These are phyloP conservation scores for Takifugu ocellatus DNA, from an alignment of 2,797 vertebrate species.

Conservation along the genomic window DNA sequence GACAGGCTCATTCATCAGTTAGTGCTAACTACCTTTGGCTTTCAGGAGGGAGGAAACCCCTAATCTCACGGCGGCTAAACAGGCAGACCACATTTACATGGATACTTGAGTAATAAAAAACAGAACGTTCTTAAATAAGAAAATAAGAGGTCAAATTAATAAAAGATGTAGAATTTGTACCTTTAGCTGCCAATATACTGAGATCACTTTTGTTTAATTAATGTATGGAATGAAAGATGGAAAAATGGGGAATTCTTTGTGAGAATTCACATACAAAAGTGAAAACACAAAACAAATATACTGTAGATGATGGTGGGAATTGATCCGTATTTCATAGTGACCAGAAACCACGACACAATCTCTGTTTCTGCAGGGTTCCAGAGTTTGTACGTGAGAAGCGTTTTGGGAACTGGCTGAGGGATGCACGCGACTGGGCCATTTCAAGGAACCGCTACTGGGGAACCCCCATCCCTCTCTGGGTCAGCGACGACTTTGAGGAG, in stretches of 20 bases:
- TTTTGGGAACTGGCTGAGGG: conserved; percentile 97
- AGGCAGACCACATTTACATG: no score
- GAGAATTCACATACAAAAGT: background rate
- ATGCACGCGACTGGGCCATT: conserved; percentile 93
- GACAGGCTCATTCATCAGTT: no score
- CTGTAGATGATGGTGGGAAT: background rate
- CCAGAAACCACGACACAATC: background rate
- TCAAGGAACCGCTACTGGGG: conserved; percentile 98
- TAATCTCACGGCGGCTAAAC: no score
- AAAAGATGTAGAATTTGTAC: no score
- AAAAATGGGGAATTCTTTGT: background rate
- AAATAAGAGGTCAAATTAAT: no score
- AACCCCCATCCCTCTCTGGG: conserved; percentile 95
- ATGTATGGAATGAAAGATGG: background rate
- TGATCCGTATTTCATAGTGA: background rate
- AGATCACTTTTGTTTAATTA: no score
- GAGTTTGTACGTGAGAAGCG: conserved; percentile 95
- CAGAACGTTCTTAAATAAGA: background rate
- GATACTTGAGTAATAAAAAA: no score
- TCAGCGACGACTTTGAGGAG: conserved; percentile 86
- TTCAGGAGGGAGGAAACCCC: no score
- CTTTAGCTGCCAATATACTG: no score
- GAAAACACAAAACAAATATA: background rate
- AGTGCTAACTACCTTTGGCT: no score
- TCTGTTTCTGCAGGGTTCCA: conserved; percentile 82